Evolutionary conservation across 2,113 vertebrate species (phyloP).

Genomic region (Machaerirhynchus nigripectus): DNA sequence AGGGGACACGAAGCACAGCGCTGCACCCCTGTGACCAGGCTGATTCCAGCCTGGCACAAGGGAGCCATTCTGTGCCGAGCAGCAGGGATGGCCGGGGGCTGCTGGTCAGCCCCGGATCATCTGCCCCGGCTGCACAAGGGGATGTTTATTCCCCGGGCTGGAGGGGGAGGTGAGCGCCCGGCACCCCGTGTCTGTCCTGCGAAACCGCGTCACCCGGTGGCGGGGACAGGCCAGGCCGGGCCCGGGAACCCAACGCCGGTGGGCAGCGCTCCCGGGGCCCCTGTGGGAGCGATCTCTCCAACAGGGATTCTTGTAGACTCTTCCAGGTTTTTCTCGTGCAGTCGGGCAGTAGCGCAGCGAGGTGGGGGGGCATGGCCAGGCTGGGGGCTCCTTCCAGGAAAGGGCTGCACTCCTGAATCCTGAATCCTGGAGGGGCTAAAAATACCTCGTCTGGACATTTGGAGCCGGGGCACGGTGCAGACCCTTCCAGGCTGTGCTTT

Average conservation of each 20-base stretch:
- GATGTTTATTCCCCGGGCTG: not conserved
- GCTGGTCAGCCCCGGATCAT: not conserved
- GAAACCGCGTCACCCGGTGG: not conserved
- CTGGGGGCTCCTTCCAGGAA: not conserved
- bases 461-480: not conserved
- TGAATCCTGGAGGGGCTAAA: not conserved
- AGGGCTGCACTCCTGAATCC: not conserved
- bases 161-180: not conserved
- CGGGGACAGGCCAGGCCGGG: not conserved
- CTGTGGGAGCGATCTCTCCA: not conserved
- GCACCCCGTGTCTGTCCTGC: fast-evolving
- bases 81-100: not conserved
- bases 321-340: not conserved
- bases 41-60: not conserved
- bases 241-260: not conserved
- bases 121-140: not conserved
- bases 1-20: fast-evolving
- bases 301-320: not conserved
- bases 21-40: not conserved
- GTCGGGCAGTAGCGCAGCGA: not conserved
- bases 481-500: not conserved
- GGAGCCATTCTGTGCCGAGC: not conserved
- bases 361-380: fast-evolving
- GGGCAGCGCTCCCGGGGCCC: not conserved
- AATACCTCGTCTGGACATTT: not conserved